phyloP scores from a whole-genome alignment of 2,888 invertebrate species.

The Willowsia nigromaculata region DNA sequence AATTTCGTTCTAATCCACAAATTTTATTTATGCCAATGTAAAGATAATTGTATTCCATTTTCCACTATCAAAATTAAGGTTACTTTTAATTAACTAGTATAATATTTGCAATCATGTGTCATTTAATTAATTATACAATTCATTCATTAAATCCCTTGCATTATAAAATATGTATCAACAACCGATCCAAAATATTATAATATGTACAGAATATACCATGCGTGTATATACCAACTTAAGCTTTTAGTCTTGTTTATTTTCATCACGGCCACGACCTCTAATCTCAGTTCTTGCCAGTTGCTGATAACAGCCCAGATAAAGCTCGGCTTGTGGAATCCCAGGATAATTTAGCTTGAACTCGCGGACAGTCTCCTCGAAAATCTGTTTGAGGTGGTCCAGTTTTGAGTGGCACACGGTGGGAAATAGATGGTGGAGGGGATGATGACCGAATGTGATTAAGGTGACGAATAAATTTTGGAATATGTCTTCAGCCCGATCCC shows the following conservation, averaged over 20 bases:
- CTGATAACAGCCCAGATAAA: slow-evolving; percentile 85
- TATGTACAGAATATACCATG: too few species aligned
- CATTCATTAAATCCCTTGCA: too few species aligned
- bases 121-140: too few species aligned
- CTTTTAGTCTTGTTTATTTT: slow-evolving; percentile 83
- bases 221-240: too few species aligned
- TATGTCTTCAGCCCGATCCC: slow-evolving; percentile 86
- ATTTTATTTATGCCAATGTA: too few species aligned
- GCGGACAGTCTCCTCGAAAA: slow-evolving; percentile 84
- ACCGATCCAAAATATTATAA: too few species aligned
- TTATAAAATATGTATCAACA: too few species aligned
- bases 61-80: too few species aligned
- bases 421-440: slow-evolving; percentile 80
- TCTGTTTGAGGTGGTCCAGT: slow-evolving; percentile 85
- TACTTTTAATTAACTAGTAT: too few species aligned
- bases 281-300: slow-evolving; percentile 82
- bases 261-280: slow-evolving; percentile 82
- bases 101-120: too few species aligned
- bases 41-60: too few species aligned
- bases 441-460: slow-evolving; percentile 87
- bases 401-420: slow-evolving; percentile 90
- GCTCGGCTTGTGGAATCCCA: slow-evolving; percentile 82
- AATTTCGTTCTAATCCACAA: too few species aligned
- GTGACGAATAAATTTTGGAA: slow-evolving; percentile 78
- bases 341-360: slow-evolving; percentile 84